Base-by-base conservation (phyloP, 2,888 invertebrate genomes). In the Ennomos fuscantarius region DNA sequence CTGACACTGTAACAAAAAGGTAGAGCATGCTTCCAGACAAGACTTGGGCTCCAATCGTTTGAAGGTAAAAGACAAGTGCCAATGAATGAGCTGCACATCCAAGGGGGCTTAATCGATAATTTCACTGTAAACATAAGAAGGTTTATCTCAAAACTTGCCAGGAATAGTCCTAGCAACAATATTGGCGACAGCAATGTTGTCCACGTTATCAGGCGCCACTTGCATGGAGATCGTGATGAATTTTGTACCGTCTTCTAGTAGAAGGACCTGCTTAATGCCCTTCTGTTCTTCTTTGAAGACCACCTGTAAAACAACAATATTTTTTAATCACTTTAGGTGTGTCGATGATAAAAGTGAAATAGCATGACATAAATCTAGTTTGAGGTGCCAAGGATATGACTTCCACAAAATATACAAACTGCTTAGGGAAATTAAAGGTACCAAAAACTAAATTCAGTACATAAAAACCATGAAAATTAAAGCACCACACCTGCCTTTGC, bases 261-360 rank as follows among this genome's bases (percentile, higher is more conserved):
- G 91, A 0, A 95, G 92, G 1, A 98, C 83, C 77, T 97, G 97
- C 66, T 94, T 95, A 1, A 97, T 94, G 6, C 95, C 95, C 24
- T 94, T 95, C 78, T 98, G 97, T 74, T 96, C 96, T 71, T 97
- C 96, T 83, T 97, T 96, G 77, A 94, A 96, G 46, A 96, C 84
- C 0, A 96, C 97, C 87, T 95, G 94, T 63, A 66, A 40, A 12
- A 15, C 3, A 55, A 37, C 24, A 24, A 24, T 24, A 6, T 24
- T 24, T 24, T 24, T 24, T 24, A 24, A 24, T 24, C 6, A 24
- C 24, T 24, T 6, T 24, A 24, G 5, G 24, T 3, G 24, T 24
- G 3, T 24, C 24, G 6, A 6, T 24, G 1, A 24, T 24, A 6
- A 6, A 24, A 6, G 5, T 5, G 6, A 24, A 24, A 24, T 24